phyloP scores from a whole-genome alignment of 2,113 vertebrate species.

The Hippocampus guttulatus region DNA sequence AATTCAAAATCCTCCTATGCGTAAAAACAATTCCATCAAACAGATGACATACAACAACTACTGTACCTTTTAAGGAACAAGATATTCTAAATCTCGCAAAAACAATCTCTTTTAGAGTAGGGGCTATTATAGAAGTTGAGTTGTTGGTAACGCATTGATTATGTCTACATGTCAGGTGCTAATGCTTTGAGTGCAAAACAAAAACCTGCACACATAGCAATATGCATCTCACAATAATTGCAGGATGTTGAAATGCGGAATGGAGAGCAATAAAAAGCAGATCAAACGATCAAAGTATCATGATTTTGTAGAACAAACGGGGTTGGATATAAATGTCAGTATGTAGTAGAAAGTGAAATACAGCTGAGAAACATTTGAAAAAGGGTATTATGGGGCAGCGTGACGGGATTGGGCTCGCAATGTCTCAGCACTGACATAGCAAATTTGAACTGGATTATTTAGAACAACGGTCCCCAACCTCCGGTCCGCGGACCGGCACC shows the following conservation, averaged over 20 bases:
- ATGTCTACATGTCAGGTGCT: neutral
- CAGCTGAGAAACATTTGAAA: neutral
- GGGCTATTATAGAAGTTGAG: neutral
- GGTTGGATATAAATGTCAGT: neutral
- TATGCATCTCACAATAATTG: neutral
- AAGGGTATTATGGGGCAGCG: too few relatives aligned
- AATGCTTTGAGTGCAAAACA: neutral
- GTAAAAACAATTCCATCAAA: neutral
- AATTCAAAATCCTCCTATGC: slow-evolving; percentile 81
- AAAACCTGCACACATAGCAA: neutral
- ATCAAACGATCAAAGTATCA: neutral
- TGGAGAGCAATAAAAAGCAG: neutral
- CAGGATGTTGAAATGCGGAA: neutral
- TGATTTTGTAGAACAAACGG: neutral
- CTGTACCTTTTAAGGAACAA: neutral
- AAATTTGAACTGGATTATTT: neutral
- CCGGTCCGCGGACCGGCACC: too few relatives aligned
- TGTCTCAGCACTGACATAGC: neutral
- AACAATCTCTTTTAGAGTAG: neutral
- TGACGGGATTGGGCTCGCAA: neutral
- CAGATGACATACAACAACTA: neutral
- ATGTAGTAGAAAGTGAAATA: neutral
- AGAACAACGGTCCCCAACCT: too few relatives aligned
- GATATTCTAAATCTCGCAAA: neutral
- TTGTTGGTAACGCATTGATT: neutral